A percentile compares a stretch with the other conserved stretches of the same genome.
Conservation (phyloP, 1,140 invertebrate genomes). For the Atta cephalotes region DNA sequence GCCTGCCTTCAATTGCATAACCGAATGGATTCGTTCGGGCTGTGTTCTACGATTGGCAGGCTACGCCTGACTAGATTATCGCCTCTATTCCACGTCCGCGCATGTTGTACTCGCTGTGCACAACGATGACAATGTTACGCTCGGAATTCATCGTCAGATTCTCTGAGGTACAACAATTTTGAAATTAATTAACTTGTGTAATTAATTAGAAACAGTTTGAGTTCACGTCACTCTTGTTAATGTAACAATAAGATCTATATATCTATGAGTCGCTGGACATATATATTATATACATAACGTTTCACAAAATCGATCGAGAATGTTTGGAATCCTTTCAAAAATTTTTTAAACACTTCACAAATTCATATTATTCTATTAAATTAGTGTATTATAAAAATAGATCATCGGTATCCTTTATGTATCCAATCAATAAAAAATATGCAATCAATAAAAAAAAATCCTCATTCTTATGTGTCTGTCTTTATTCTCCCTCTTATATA, state of each 20-base stretch:
- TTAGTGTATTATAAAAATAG: neutral
- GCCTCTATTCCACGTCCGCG: constrained; percentile 5
- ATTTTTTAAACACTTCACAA: neutral
- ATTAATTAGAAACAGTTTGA: constrained; percentile 19
- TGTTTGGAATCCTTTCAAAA: neutral
- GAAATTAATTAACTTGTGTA: constrained; percentile 43
- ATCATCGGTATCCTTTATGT: neutral
- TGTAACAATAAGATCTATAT: neutral
- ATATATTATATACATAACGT: neutral
- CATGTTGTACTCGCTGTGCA: neutral
- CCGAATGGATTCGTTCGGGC: constrained; percentile 31
- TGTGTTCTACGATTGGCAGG: constrained; percentile 35
- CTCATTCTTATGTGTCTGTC: neutral
- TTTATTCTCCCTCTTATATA: neutral
- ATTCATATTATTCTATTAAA: neutral
- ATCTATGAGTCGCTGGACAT: neutral
- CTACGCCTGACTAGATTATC: constrained; percentile 58
- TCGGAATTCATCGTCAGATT: constrained; percentile 12
- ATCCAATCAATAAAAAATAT: neutral
- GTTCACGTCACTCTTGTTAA: neutral
- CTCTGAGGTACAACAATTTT: neutral
- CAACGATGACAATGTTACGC: neutral
- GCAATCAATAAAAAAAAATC: neutral
- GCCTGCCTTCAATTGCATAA: constrained; percentile 52
- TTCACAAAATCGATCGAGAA: neutral